Base-by-base conservation (phyloP, 2,797 vertebrate genomes). In the Centropyge bicolor region DNA sequence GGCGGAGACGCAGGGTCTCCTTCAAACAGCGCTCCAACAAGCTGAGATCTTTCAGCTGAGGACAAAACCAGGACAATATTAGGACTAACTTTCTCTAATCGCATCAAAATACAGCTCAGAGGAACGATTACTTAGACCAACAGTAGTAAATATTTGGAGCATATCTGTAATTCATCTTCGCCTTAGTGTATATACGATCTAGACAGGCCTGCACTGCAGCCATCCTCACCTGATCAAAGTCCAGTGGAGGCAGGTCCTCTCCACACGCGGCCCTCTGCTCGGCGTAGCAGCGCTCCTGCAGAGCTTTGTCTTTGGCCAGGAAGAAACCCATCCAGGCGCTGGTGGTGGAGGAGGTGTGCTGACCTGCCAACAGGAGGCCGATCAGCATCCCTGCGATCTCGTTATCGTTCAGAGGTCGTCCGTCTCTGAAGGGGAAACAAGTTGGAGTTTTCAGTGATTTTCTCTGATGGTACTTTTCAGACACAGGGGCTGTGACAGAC, bases 291-390 rank as follows among this genome's bases (percentile, higher is more conserved):
- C 93, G 95, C 0, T 96, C 92, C 94, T 99, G 98, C 41, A 98
- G 77, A 0, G 87, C n/a, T 79, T 94, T 95, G 85, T 99, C 95
- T 76, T 88, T 94, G 66, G 98, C 97, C 80, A 99, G 81, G 92
- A 98, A 99, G 94, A 99, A 99, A 35, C 98, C 98, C 80, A 99
- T 84, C 98, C 98, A 99, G 74, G 98, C 91, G 1, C 98, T 98
- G 52, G 98, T 99, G 87, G 98, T 99, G 81, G 98, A 99, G 43
- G 97, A 99, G 0, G 98, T 99, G 93, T 99, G 98, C 93, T 99
- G 98, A 20, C 98, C 98, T 0, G 98, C 98, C 59, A 99, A 86
- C 1, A 99, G 95, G 87, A 99, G 92, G 27, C 98, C 98, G 0
- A 99, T 99, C 59, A 99, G 94, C 98, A 99, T 96, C 6, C 98